Evolutionary conservation across 2,888 invertebrate species (phyloP).

Genomic region (Tethea ocularis): DNA sequence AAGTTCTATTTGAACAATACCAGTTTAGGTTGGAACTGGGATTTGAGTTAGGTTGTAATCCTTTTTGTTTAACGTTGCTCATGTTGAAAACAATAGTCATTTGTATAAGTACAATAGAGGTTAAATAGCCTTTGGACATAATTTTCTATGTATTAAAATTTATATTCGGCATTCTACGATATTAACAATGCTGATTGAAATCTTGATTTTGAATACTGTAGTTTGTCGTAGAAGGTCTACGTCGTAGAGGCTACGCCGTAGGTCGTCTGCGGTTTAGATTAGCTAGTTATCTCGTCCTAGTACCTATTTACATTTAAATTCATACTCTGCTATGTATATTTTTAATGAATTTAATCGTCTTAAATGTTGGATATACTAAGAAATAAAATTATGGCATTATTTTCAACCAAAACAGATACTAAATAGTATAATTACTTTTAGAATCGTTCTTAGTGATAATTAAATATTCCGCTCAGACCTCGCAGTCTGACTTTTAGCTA

Average conservation of each 20-base stretch:
- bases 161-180: too few relatives aligned
- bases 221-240: conserved; percentile 23
- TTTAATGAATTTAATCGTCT: too few relatives aligned
- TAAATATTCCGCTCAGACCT: not conserved
- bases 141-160: not conserved
- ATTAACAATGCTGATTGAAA: too few relatives aligned
- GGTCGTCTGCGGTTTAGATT: not conserved
- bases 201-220: too few relatives aligned
- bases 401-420: not conserved
- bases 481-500: too few relatives aligned
- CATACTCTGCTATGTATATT: too few relatives aligned
- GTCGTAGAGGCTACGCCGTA: conserved; percentile 24
- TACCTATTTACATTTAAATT: too few relatives aligned
- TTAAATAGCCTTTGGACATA: not conserved
- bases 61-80: conserved; percentile 5
- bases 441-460: not conserved
- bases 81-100: not conserved
- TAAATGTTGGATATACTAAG: too few relatives aligned
- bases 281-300: not conserved
- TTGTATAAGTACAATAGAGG: not conserved
- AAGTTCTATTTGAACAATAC: conserved; percentile 4
- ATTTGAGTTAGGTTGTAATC: conserved; percentile 2
- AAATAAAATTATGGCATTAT: too few relatives aligned
- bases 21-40: conserved; percentile 4
- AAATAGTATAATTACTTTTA: not conserved